Conservation (phyloP, 2,888 invertebrate species). For the Rambutsinella grinnellia region DNA sequence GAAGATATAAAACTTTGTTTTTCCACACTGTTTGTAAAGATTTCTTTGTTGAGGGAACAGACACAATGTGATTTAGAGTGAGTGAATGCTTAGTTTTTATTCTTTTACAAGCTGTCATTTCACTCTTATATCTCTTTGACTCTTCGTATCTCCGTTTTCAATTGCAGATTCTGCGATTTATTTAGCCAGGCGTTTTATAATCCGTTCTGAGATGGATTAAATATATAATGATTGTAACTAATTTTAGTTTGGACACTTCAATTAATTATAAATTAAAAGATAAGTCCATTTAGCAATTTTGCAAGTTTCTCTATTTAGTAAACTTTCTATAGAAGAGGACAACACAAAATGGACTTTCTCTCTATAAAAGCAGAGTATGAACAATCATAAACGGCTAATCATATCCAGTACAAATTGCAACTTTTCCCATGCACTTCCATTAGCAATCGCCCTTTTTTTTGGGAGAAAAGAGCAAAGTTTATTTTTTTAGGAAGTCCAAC, state of each 20-base stretch:
- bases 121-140: constrained; percentile 10
- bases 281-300: too few species aligned
- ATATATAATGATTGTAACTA: too few species aligned
- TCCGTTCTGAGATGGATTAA: background rate
- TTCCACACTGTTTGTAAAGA: constrained; percentile 32
- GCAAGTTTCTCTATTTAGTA: too few species aligned
- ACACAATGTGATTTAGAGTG: constrained; percentile 24
- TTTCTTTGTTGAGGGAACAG: constrained; percentile 7
- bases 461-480: constrained; percentile 27
- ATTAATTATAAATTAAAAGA: too few species aligned
- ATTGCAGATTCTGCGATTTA: constrained; percentile 10
- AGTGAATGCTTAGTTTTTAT: background rate
- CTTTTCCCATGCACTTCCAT: constrained; percentile 6
- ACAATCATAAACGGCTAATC: background rate
- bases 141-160: constrained; percentile 9
- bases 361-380: too few species aligned
- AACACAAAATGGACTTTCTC: too few species aligned
- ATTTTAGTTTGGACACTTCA: too few species aligned
- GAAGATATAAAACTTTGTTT: constrained; percentile 24
- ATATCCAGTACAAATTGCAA: background rate
- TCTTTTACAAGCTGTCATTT: constrained; percentile 25
- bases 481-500: constrained; percentile 14
- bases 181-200: background rate
- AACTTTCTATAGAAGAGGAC: too few species aligned
- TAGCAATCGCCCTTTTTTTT: background rate